Evolutionary conservation across 1,140 invertebrate genomes (phyloP).

Genomic region (Thaumatotibia leucotreta): DNA sequence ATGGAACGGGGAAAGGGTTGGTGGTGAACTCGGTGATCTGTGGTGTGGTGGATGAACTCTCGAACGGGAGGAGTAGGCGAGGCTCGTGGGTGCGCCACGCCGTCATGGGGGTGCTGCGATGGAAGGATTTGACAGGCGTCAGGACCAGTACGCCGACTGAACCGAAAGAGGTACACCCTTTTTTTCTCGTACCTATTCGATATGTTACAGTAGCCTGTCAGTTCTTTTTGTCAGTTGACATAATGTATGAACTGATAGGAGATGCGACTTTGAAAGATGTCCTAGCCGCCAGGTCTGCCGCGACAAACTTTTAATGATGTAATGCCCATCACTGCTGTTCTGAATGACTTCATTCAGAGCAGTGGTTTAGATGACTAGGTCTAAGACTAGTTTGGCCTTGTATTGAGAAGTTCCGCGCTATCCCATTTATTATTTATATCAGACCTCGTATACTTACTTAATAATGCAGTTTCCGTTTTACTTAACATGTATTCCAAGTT

Average conservation of each 20-base stretch:
- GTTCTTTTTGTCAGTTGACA: too few species aligned
- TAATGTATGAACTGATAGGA: too few species aligned
- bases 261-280: too few species aligned
- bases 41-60: slow-evolving; percentile 76
- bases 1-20: slow-evolving; percentile 63
- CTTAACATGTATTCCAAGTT: neutral
- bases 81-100: slow-evolving; percentile 83
- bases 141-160: slow-evolving; percentile 71
- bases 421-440: neutral
- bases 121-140: slow-evolving; percentile 84
- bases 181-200: too few species aligned
- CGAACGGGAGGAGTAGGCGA: slow-evolving; percentile 75
- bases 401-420: neutral
- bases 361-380: neutral
- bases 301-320: too few species aligned
- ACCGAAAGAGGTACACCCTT: slow-evolving; percentile 59
- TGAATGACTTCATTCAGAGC: too few species aligned
- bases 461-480: neutral
- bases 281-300: too few species aligned
- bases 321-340: too few species aligned
- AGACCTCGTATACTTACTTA: neutral
- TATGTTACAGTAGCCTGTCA: neutral
- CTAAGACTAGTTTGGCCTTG: neutral
- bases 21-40: slow-evolving; percentile 70
- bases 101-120: slow-evolving; percentile 90